Conservation (phyloP, 2,113 vertebrate species). For the Stigmatopora nigra region DNA sequence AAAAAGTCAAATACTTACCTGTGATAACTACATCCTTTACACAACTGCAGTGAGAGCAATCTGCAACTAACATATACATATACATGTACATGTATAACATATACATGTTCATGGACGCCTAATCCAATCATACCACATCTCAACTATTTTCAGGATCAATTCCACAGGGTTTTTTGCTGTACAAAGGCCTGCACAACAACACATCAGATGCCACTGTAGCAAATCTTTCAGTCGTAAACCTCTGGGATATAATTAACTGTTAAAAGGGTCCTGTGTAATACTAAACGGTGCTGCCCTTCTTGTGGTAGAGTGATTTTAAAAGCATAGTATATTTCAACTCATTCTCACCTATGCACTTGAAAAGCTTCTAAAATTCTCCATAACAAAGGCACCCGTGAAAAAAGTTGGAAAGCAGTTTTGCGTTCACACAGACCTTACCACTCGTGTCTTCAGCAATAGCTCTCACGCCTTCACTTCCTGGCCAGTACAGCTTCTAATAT, state of each 20-base stretch:
- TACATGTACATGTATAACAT: background rate
- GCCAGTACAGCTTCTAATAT: no score
- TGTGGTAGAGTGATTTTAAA: background rate
- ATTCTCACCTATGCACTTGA: background rate
- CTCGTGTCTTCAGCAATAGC: no score
- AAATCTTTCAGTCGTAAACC: background rate
- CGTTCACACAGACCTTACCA: no score
- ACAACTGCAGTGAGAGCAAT: background rate
- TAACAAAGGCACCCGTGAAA: no score
- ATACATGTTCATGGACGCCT: background rate
- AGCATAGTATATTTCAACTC: background rate
- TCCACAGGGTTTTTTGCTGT: background rate
- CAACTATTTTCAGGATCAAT: background rate
- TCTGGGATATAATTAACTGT: background rate
- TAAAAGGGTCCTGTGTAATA: background rate
- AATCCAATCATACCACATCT: background rate
- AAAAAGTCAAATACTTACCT: no score
- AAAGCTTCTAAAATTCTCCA: no score
- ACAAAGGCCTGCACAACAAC: background rate
- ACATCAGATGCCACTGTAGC: background rate
- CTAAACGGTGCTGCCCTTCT: background rate
- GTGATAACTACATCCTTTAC: background rate
- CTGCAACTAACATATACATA: background rate
- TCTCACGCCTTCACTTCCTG: no score
- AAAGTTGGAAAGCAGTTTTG: no score